A percentile compares a stretch with the other conserved stretches of the same genome.
Evolutionary conservation across 2,888 invertebrate genomes (phyloP).

Genomic region (Protonemura montana): DNA sequence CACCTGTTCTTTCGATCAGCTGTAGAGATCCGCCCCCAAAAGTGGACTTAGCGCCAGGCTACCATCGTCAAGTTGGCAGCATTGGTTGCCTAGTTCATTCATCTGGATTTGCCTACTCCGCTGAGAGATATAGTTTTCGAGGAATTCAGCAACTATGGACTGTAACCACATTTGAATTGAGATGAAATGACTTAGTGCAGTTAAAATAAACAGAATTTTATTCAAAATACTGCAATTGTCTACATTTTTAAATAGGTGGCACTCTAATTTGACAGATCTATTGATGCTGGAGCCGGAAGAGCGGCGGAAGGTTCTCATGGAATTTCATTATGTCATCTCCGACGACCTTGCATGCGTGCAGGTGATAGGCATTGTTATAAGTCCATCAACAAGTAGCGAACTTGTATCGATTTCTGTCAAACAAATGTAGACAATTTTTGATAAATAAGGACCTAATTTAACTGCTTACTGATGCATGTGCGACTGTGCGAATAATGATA

Average conservation of each 20-base stretch:
- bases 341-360: not conserved
- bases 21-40: not conserved
- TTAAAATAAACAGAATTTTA: not conserved
- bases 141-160: not conserved
- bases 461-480: not conserved
- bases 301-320: conserved; percentile 1
- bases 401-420: not conserved
- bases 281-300: conserved; percentile 25
- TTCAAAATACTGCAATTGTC: not conserved
- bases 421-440: not conserved
- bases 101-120: not conserved
- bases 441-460: not conserved
- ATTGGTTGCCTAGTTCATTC: not conserved
- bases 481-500: not conserved
- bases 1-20: not conserved
- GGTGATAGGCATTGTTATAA: not conserved
- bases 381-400: not conserved
- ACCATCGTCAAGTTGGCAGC: not conserved
- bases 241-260: not conserved
- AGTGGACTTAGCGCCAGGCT: not conserved
- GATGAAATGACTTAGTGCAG: not conserved
- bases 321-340: conserved; percentile 2
- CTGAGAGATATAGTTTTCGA: not conserved
- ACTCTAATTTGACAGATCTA: not conserved
- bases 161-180: not conserved